phyloP scores from a whole-genome alignment of 2,797 vertebrate genomes.

The Otus scops region DNA sequence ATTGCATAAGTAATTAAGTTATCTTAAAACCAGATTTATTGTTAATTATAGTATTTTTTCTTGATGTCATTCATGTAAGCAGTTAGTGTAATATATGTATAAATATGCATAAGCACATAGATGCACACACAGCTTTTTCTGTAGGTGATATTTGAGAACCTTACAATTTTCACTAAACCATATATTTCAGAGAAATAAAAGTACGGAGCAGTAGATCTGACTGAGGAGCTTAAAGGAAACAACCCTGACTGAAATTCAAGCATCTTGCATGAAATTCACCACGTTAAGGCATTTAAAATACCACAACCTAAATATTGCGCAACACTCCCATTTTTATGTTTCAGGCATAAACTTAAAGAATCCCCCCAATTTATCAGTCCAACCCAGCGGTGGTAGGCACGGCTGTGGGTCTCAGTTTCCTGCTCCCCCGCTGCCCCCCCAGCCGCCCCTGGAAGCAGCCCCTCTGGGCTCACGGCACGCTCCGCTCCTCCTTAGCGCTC shows the following conservation, averaged over 20 bases:
- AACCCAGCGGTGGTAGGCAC: accelerated
- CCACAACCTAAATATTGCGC: not conserved
- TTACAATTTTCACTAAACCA: not conserved
- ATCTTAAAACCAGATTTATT: not conserved
- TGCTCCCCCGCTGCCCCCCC: not conserved
- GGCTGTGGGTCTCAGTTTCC: not conserved
- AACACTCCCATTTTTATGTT: not conserved
- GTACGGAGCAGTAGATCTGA: not conserved
- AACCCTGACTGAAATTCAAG: not conserved
- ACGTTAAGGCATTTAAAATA: not conserved
- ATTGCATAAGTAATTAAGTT: not conserved
- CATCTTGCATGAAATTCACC: not conserved
- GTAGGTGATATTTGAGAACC: not conserved
- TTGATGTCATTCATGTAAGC: not conserved
- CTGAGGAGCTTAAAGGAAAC: not conserved
- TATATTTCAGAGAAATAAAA: not conserved
- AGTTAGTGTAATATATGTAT: not conserved
- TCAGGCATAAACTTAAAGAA: not conserved
- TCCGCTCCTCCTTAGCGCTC: not conserved
- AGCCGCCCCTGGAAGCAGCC: not conserved
- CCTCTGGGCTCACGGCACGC: not conserved
- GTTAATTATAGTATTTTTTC: not conserved
- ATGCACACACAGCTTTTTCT: not conserved
- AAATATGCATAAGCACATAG: not conserved
- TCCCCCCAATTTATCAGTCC: not conserved